Conservation (phyloP, 1,140 invertebrate genomes). For the Bombus waltoni region DNA sequence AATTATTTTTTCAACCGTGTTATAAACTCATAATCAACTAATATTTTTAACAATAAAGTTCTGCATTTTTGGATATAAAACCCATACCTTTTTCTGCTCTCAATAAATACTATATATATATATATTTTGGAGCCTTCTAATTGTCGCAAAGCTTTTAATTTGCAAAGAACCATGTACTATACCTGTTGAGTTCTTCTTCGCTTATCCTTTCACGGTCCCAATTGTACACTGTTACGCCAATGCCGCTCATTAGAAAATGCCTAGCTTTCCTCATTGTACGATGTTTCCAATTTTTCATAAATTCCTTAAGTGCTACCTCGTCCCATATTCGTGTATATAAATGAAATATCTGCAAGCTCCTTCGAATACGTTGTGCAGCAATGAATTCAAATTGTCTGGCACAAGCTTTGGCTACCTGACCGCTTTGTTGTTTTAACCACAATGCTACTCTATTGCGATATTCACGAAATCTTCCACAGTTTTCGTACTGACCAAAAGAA, state of each 20-base stretch:
- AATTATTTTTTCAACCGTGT: too few relatives aligned
- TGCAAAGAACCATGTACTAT: neutral
- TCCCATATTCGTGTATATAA: conserved; percentile 86
- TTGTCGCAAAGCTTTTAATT: neutral
- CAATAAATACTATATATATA: too few relatives aligned
- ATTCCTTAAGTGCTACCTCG: conserved; percentile 83
- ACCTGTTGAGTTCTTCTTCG: conserved; percentile 82
- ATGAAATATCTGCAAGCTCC: conserved; percentile 85
- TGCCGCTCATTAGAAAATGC: conserved; percentile 79
- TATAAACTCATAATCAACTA: neutral
- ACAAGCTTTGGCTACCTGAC: conserved; percentile 80
- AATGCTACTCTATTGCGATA: conserved; percentile 55
- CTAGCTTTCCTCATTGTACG: conserved; percentile 76
- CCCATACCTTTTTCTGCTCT: neutral
- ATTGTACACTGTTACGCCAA: conserved; percentile 81
- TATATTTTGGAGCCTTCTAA: neutral
- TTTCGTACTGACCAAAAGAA: conserved; percentile 30
- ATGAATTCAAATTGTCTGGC: conserved; percentile 86
- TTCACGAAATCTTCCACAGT: conserved; percentile 36
- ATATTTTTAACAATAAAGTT: neutral
- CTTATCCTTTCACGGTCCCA: conserved; percentile 84
- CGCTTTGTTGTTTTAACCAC: conserved; percentile 73
- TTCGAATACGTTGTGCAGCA: conserved; percentile 84
- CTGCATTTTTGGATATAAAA: neutral
- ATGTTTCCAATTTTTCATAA: conserved; percentile 82